Evolutionary conservation across 2,113 vertebrate genomes (phyloP).

Genomic region (Morone chrysops): DNA sequence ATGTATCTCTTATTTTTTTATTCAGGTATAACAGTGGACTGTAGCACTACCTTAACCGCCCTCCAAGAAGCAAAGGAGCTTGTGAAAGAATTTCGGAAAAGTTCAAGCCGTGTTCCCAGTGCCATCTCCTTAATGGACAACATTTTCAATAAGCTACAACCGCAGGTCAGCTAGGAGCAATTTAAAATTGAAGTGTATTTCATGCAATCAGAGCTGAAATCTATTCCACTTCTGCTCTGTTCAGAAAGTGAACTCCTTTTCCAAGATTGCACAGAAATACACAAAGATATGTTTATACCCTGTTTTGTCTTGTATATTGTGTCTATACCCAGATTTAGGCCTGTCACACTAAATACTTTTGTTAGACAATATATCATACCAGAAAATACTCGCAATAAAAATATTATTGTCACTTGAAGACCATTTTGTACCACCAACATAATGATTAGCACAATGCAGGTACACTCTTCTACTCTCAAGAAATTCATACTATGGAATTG

Average conservation of each 20-base stretch:
- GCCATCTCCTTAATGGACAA: conserved; percentile 81
- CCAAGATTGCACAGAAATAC: background rate
- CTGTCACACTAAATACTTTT: too few species aligned
- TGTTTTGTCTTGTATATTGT: background rate
- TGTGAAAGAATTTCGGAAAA: conserved; percentile 84
- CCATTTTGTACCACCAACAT: too few species aligned
- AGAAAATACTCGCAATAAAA: too few species aligned
- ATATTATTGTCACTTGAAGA: too few species aligned
- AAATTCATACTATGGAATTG: too few species aligned
- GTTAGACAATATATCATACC: too few species aligned
- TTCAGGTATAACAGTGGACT: conserved; percentile 79
- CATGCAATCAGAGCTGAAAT: background rate
- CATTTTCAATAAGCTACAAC: conserved; percentile 65
- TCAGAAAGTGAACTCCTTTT: background rate
- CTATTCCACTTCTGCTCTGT: background rate
- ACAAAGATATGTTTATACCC: background rate
- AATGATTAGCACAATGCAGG: too few species aligned
- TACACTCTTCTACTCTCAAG: too few species aligned
- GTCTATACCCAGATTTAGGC: background rate
- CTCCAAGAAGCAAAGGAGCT: conserved; percentile 85
- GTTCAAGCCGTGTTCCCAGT: conserved; percentile 81
- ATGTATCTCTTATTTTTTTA: conserved; percentile 9
- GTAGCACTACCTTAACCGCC: conserved; percentile 53
- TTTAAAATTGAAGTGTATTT: conserved; percentile 6
- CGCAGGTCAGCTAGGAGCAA: conserved; percentile 81